Percentiles rank a stretch among this genome's conserved stretches.
Conservation (phyloP, 2,797 vertebrate species). For the Etheostoma perlongum region DNA sequence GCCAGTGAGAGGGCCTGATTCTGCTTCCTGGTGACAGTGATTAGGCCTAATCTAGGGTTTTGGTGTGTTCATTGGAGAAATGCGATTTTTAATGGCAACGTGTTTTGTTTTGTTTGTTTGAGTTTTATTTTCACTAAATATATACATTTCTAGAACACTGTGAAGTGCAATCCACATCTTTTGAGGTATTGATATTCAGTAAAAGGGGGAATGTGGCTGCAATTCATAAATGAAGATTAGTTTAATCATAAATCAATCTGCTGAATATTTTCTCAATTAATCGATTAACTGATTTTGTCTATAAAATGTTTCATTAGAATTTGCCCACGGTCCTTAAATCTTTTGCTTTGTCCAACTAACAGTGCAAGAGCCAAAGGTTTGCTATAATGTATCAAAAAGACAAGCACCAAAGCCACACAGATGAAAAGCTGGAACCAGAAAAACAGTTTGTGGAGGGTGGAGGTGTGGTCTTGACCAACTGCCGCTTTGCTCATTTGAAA, state of each 20-base stretch:
- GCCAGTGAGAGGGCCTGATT: slow-evolving; percentile 85
- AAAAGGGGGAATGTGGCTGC: neutral
- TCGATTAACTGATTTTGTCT: neutral
- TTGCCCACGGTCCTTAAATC: neutral
- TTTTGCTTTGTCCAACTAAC: neutral
- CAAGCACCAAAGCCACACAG: neutral
- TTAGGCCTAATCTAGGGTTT: slow-evolving; percentile 86
- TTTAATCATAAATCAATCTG: slow-evolving; percentile 10
- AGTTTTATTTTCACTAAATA: slow-evolving; percentile 59
- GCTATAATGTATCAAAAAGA: neutral
- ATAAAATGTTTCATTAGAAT: neutral
- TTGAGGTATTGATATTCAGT: slow-evolving; percentile 44
- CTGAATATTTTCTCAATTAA: neutral
- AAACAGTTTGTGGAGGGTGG: neutral
- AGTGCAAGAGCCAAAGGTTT: neutral
- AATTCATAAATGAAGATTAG: neutral
- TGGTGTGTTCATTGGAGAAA: slow-evolving; percentile 84
- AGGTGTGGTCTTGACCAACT: too few relatives aligned
- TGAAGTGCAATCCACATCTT: slow-evolving; percentile 53
- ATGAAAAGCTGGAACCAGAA: neutral
- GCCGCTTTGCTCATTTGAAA: too few relatives aligned
- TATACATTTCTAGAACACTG: slow-evolving; percentile 32
- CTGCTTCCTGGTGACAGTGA: slow-evolving; percentile 87
- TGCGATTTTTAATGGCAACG: slow-evolving; percentile 79
- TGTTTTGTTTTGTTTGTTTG: slow-evolving; percentile 73